Conservation (phyloP, 2,888 invertebrate genomes). For the Zygogramma bicolorata region DNA sequence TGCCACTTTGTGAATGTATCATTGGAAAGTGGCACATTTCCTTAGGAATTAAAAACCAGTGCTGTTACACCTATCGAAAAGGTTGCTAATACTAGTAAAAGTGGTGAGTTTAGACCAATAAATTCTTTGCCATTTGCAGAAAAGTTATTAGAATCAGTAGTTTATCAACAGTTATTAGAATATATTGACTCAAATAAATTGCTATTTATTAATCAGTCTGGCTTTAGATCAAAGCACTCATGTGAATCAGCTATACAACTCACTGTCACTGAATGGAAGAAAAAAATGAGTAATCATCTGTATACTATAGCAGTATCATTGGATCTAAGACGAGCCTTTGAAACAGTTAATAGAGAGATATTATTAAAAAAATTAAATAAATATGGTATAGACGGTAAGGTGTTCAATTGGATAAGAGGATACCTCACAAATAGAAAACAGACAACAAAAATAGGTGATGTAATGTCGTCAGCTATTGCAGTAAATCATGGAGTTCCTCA, state of each 20-base stretch:
- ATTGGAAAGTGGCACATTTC: slow-evolving; percentile 8
- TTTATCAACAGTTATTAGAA: too few relatives aligned
- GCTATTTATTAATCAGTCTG: slow-evolving; percentile 25
- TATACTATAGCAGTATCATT: slow-evolving; percentile 19
- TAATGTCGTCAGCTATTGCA: background rate
- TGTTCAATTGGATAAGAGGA: slow-evolving; percentile 9
- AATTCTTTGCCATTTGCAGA: slow-evolving; percentile 6
- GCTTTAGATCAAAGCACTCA: slow-evolving; percentile 23
- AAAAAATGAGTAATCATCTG: slow-evolving; percentile 19
- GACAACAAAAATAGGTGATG: background rate
- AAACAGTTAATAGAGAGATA: slow-evolving; percentile 25
- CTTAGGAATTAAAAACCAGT: slow-evolving; percentile 6
- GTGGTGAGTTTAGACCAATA: slow-evolving; percentile 6
- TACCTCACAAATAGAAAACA: background rate
- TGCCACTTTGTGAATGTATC: slow-evolving; percentile 9
- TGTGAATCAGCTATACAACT: slow-evolving; percentile 19
- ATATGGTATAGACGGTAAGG: slow-evolving; percentile 23
- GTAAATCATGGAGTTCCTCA: too few relatives aligned
- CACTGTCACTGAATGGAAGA: slow-evolving; percentile 26
- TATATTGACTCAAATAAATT: too few relatives aligned
- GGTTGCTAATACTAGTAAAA: slow-evolving; percentile 10
- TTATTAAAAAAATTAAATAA: slow-evolving; percentile 22
- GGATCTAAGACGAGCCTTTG: slow-evolving; percentile 17
- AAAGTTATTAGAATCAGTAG: slow-evolving; percentile 7
- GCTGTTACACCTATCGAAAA: slow-evolving; percentile 12